Conservation (phyloP, 2,113 vertebrate species). For the Thryonomys swinderianus region DNA sequence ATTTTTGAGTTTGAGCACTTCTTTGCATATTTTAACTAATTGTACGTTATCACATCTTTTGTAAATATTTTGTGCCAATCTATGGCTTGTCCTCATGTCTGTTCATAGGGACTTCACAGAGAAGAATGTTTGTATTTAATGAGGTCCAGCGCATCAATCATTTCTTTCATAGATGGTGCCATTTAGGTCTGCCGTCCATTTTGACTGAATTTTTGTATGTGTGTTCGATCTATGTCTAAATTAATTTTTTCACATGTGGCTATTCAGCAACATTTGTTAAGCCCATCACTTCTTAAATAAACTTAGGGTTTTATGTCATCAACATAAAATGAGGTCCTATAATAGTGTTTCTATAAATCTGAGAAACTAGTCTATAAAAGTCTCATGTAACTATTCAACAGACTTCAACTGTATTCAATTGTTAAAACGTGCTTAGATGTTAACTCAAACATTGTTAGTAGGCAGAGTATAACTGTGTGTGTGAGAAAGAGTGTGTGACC, state of each 20-base stretch:
- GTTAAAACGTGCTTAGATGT: neutral
- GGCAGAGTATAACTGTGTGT: neutral
- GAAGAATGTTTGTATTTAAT: neutral
- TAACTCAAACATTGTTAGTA: neutral
- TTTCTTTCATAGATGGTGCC: neutral
- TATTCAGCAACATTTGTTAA: neutral
- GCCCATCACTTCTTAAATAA: neutral
- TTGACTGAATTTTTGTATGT: neutral
- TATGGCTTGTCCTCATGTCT: neutral
- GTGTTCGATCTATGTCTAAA: neutral
- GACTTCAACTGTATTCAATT: neutral
- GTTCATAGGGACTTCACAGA: neutral
- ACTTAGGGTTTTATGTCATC: neutral
- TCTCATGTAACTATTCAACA: neutral
- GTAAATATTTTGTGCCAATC: neutral
- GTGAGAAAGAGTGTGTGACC: neutral
- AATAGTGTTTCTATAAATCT: conserved; percentile 21
- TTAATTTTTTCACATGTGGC: neutral
- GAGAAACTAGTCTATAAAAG: neutral
- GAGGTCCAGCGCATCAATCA: neutral
- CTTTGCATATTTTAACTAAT: neutral
- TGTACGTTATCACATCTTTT: neutral
- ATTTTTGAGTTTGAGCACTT: neutral
- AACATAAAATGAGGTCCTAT: neutral
- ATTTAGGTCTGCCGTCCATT: neutral